Percentiles rank a stretch among this genome's conserved stretches.
phyloP scores from a whole-genome alignment of 2,113 vertebrate species.

The Cheilinus undulatus region DNA sequence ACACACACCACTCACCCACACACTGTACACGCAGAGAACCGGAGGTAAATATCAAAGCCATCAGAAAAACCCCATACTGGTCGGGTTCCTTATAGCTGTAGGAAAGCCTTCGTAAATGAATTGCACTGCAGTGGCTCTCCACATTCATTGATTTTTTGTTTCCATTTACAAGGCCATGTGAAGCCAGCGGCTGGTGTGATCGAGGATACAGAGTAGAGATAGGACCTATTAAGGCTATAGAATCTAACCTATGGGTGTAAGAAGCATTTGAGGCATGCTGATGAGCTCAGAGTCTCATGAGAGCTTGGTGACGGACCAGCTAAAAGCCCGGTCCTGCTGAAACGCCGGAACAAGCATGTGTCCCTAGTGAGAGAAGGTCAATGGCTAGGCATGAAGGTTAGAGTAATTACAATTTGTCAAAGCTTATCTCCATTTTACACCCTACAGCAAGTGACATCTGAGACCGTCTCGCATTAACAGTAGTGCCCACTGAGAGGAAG shows the following conservation, averaged over 20 bases:
- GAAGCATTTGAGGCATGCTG: slow-evolving; percentile 24
- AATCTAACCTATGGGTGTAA: slow-evolving; percentile 12
- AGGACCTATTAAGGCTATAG: neutral
- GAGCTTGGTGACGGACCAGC: slow-evolving; percentile 22
- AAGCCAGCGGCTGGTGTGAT: neutral
- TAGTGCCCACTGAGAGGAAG: slow-evolving; percentile 9
- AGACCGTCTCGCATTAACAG: slow-evolving; percentile 13
- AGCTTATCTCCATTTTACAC: slow-evolving; percentile 49
- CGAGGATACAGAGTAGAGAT: slow-evolving; percentile 9
- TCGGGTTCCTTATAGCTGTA: neutral
- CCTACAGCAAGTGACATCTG: slow-evolving; percentile 39
- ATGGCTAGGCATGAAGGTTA: slow-evolving; percentile 50
- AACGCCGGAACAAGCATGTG: slow-evolving; percentile 46
- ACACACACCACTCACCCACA: neutral
- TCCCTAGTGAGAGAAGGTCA: slow-evolving; percentile 44
- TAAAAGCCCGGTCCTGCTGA: slow-evolving; percentile 26
- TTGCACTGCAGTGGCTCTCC: neutral
- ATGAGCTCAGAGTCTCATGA: slow-evolving; percentile 36
- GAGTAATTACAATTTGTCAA: slow-evolving; percentile 61
- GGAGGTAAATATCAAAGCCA: neutral
- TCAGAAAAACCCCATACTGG: neutral
- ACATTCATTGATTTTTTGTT: neutral
- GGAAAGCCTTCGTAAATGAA: neutral
- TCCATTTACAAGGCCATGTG: neutral
- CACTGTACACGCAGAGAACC: neutral